phyloP scores from a whole-genome alignment of 2,888 invertebrate species.

The Drosophila incognita region DNA sequence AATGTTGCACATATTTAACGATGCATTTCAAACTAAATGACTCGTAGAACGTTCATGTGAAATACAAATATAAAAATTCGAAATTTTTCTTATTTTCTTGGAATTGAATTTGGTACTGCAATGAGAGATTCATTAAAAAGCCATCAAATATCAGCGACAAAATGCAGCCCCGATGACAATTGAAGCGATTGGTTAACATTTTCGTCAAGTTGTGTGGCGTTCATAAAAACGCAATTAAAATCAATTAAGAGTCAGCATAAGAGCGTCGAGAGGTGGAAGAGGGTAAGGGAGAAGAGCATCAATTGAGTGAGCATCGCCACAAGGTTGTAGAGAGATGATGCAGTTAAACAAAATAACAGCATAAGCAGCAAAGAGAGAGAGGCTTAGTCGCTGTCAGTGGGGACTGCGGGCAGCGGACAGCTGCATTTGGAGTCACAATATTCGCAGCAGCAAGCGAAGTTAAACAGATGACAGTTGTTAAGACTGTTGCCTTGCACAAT shows the following conservation, averaged over 20 bases:
- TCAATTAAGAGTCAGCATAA: constrained; percentile 67
- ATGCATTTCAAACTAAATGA: background rate
- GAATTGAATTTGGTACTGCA: background rate
- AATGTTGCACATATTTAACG: background rate
- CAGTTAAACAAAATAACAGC: constrained; percentile 42
- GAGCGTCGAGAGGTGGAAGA: constrained; percentile 2
- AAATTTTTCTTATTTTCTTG: background rate
- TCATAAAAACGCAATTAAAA: constrained; percentile 77
- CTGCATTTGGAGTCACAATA: constrained; percentile 33
- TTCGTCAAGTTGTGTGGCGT: constrained; percentile 41
- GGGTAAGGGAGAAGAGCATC: constrained; percentile 12
- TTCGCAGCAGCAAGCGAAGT: constrained; percentile 22
- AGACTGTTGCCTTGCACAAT: constrained; percentile 46
- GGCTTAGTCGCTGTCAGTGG: background rate
- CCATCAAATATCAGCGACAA: constrained; percentile 22
- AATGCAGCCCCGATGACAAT: constrained; percentile 52
- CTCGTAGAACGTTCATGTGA: background rate
- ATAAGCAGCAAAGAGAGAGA: background rate
- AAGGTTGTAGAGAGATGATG: constrained; percentile 53
- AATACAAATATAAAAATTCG: background rate
- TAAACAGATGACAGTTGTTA: constrained; percentile 68
- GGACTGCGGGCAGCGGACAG: constrained; percentile 15
- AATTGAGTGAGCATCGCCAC: constrained; percentile 40
- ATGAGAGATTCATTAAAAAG: constrained; percentile 35
- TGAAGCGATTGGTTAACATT: constrained; percentile 41